phyloP scores from a whole-genome alignment of 2,113 vertebrate genomes.

The Suncus etruscus region DNA sequence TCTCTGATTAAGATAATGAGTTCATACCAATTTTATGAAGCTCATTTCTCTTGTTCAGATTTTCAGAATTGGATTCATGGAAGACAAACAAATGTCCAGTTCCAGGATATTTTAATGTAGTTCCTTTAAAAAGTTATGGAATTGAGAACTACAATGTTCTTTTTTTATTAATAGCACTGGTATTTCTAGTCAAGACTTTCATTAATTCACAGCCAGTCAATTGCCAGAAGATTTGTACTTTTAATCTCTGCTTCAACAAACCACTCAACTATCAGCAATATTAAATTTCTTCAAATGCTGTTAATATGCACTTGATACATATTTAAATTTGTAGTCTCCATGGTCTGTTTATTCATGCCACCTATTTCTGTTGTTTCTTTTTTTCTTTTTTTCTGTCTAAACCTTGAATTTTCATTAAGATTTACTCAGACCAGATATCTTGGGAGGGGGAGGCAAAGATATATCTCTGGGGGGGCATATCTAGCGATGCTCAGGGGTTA shows the following conservation, averaged over 20 bases:
- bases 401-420: not conserved
- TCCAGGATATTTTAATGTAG: slow-evolving; percentile 9
- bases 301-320: not conserved
- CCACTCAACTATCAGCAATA: not conserved
- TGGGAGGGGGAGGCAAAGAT: no score
- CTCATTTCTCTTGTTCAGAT: slow-evolving; percentile 59
- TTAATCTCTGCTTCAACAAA: slow-evolving; percentile 35
- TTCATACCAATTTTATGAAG: slow-evolving; percentile 74
- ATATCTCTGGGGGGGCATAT: no score
- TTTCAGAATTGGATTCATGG: slow-evolving; percentile 27
- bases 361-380: not conserved
- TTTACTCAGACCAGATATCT: no score
- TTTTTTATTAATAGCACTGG: not conserved
- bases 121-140: slow-evolving; percentile 16
- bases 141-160: not conserved
- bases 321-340: not conserved
- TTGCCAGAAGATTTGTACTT: slow-evolving; percentile 10
- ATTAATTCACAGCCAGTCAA: not conserved
- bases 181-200: not conserved
- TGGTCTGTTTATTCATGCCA: not conserved
- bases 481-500: no score
- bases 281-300: not conserved
- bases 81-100: slow-evolving; percentile 24
- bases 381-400: not conserved
- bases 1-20: slow-evolving; percentile 76